Evolutionary conservation across 2,113 vertebrate genomes (phyloP), one percentile per base, ranked within the genome.

Genomic region (Micronisus gabar): DNA sequence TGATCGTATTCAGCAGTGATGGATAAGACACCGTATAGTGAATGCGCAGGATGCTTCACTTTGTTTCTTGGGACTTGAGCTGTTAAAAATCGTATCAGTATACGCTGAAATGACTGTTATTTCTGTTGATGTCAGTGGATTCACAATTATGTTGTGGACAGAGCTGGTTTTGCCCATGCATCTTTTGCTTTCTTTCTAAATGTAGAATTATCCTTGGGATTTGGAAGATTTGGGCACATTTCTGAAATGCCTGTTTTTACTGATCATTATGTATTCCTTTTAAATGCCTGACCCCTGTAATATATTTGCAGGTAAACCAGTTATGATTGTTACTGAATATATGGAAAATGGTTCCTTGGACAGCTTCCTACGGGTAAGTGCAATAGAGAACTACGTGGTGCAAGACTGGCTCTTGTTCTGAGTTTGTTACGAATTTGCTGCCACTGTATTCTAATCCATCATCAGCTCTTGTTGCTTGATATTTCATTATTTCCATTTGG

Each of bases 301-400:
- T 95, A 25, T 96, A 8, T 90, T 94, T 95, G 8, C 93, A 99
- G 99, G 98, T 97, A 99, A 99, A 76, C 99, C 99, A 18, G 99
- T 99, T 72, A 99, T 99, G 99, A 99, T 99, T 95, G 98, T 99
- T 70, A 99, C 99, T 63, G 99, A 99, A 92, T 99, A 99, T 78
- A 99, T 99, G 99, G 99, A 99, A 93, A 99, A 99, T 88, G 99
- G 99, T 18, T 99, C 99, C 80, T 97, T 99, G 98, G 99, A 99
- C 95, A 98, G 98, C 96, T 99, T 99, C 95, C 97, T 99, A 48
- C 98, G 99, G 81, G 99, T 99, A 98, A 99, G 99, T 98, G 89
- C 76, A 71, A 14, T 3, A 19, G 66, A 26, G 58, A 61, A 75
- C 6, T 52, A 11, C 5, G 29, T 74, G 53, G 29, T 52, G 11